These are phyloP conservation scores for Archaeoteleia sp. DNA, from an alignment of 2,888 invertebrate species.

Conservation along the genomic window DNA sequence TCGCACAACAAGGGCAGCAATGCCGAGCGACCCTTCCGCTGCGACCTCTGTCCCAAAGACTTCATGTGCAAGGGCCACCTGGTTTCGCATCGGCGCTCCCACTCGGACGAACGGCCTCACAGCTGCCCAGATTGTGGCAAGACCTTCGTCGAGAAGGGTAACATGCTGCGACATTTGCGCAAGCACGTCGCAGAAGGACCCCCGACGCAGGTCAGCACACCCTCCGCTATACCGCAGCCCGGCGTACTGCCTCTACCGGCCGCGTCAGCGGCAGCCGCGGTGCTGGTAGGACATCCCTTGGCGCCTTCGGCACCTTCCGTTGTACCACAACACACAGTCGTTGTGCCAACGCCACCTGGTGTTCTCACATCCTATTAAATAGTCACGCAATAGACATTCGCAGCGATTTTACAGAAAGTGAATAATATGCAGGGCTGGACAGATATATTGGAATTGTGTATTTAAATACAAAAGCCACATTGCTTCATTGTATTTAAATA, in stretches of 20 bases:
- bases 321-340: slow-evolving; percentile 76
- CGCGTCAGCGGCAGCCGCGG: slow-evolving; percentile 63
- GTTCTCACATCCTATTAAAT: slow-evolving; percentile 76
- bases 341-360: slow-evolving; percentile 77
- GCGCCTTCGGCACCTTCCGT: slow-evolving; percentile 69
- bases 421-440: too few relatives aligned
- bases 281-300: slow-evolving; percentile 71
- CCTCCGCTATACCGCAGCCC: slow-evolving; percentile 69
- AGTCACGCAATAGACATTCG: slow-evolving; percentile 7
- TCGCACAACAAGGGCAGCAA: slow-evolving; percentile 87
- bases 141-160: slow-evolving; percentile 88
- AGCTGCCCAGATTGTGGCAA: slow-evolving; percentile 84
- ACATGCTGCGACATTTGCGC: slow-evolving; percentile 83
- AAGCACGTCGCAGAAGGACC: slow-evolving; percentile 80
- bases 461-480: too few relatives aligned
- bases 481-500: too few relatives aligned
- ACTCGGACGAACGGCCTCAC: slow-evolving; percentile 79
- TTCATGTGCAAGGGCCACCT: slow-evolving; percentile 93
- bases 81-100: slow-evolving; percentile 87
- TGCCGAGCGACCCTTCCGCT: slow-evolving; percentile 82
- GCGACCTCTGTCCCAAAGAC: slow-evolving; percentile 89
- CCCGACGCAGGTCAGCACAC: slow-evolving; percentile 71
- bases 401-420: not conserved
- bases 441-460: too few relatives aligned
- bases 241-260: slow-evolving; percentile 69